Evolutionary conservation across 2,113 vertebrate genomes (phyloP), one percentile per base, ranked within the genome.

Genomic region (Turnix velox): DNA sequence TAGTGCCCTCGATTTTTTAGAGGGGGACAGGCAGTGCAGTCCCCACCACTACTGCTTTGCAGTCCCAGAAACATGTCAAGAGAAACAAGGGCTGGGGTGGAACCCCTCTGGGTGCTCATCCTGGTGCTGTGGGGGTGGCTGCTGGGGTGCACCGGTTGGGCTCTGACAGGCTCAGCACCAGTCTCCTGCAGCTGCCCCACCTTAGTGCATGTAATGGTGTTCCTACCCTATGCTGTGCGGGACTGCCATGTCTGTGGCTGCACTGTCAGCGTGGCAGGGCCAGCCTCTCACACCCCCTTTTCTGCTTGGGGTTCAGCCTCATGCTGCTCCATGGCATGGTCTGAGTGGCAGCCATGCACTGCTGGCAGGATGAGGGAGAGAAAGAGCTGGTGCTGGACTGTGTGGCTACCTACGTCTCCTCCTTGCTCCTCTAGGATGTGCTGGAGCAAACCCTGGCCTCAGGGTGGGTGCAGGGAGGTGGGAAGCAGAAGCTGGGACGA

Each of bases 221-320:
- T 62, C 42, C 48, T 55, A 55, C 0, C 0, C 31, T 2, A 0
- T 0, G 1, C 33, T 22, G 22, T 6, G 33, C 42, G 0, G 2
- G 46, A 24, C 27, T 73, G 7, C n/a, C 33, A 1, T 1, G 23
- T 19, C 48, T 55, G 43, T 39, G 55, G 51, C 11, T 66, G 59
- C 22, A 15, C 45, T 0, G 0, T 25, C 37, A 31, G 40, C 20
- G n/a, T 0, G 1, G 27, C 55, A 51, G 58, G n/a, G 59, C 33
- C 27, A 18, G 31, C 51, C 31, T 51, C 9, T 30, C 66, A 48
- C 65, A 31, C 48, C 49, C 42, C 17, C 61, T 74, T 66, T 33
- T n/a, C 49, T 37, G 35, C 35, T 6, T 7, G 27, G 22, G 4
- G 4, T 24, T 81, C 2, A 0, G 45, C 43, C 52, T 35, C 2